Evolutionary conservation across 2,113 vertebrate species (phyloP).

Genomic region (Cottus gobio): DNA sequence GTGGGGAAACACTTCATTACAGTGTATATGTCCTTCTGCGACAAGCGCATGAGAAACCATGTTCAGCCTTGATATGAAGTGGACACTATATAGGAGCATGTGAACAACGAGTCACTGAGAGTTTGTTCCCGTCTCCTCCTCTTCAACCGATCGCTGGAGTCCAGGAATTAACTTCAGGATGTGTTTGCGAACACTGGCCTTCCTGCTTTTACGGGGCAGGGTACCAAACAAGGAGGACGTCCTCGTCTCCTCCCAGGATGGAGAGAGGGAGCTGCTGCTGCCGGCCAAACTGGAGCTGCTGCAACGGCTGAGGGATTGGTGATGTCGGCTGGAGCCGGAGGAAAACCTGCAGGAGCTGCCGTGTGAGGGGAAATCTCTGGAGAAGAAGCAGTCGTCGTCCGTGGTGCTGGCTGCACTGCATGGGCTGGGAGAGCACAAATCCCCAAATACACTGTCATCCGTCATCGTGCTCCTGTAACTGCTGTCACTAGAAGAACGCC

Average conservation of each 20-base stretch:
- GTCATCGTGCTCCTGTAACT: conserved; percentile 90
- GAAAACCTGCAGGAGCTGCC: conserved; percentile 28
- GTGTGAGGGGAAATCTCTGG: conserved; percentile 55
- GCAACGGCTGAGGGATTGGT: conserved; percentile 65
- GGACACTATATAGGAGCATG: background rate
- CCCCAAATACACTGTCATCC: conserved; percentile 86
- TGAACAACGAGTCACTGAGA: conserved; percentile 32
- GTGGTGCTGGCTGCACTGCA: conserved; percentile 82
- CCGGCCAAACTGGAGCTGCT: conserved; percentile 88
- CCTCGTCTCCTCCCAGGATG: conserved; percentile 83
- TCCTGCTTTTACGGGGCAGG: conserved; percentile 87
- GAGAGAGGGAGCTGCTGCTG: conserved; percentile 86
- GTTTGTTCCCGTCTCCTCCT: conserved; percentile 83
- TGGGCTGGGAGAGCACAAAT: conserved; percentile 75
- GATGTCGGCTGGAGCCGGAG: conserved; percentile 80
- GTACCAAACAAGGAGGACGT: conserved; percentile 88
- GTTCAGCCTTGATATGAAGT: background rate
- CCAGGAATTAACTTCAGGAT: conserved; percentile 92
- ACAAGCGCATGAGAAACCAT: background rate
- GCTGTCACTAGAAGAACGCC: conserved; percentile 89
- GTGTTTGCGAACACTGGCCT: conserved; percentile 86
- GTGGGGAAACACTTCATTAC: conserved; percentile 1
- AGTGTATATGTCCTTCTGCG: conserved; percentile 25
- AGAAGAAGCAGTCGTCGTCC: conserved; percentile 80
- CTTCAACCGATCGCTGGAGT: conserved; percentile 90